phyloP scores from a whole-genome alignment of 37 sponge, comb jelly and placozoan species.

The Theonella swinhoei region DNA sequence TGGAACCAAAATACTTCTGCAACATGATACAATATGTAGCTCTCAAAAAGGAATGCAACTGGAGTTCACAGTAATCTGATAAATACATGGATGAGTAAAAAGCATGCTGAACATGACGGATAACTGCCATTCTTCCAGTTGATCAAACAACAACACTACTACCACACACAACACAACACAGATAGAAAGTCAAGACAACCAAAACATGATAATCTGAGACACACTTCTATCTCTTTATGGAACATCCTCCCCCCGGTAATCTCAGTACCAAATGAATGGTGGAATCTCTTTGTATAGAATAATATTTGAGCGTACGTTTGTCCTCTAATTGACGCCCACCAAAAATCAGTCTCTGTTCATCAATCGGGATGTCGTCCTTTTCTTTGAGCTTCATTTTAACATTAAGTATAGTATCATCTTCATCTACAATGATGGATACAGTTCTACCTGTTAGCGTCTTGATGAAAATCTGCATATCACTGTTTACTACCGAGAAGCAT shows the following conservation, averaged over 20 bases:
- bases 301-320: constrained; percentile 27
- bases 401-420: constrained; percentile 19
- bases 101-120: too few species aligned
- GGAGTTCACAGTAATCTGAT: too few species aligned
- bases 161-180: too few species aligned
- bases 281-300: constrained; percentile 38
- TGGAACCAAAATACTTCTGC: too few species aligned
- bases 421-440: constrained; percentile 46
- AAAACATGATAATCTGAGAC: too few species aligned
- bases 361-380: constrained; percentile 45
- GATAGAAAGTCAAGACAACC: too few species aligned
- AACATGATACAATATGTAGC: too few species aligned
- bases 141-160: too few species aligned
- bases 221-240: too few species aligned
- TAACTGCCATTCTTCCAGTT: too few species aligned
- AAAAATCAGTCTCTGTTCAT: constrained; percentile 53
- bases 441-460: constrained; percentile 68
- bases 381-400: constrained; percentile 54
- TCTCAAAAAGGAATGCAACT: too few species aligned
- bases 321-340: constrained; percentile 58
- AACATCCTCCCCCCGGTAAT: constrained; percentile 24
- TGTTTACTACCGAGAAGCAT: neutral
- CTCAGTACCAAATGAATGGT: constrained; percentile 39
- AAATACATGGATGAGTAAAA: too few species aligned
- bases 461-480: constrained; percentile 67